Conservation (phyloP, 2,888 invertebrate species). For the Lasiommata megera region DNA sequence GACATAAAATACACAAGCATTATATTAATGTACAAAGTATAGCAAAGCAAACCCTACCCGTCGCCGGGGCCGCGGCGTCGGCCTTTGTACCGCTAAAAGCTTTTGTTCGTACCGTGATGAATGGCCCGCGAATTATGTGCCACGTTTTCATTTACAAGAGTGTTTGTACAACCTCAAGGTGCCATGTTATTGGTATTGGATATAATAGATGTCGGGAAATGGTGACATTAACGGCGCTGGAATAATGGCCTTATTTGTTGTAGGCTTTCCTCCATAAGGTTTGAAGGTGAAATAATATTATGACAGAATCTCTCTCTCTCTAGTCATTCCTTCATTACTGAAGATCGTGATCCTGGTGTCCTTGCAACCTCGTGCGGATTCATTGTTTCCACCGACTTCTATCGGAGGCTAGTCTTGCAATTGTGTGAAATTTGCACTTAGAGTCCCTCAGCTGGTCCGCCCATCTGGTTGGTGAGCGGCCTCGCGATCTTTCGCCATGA, state of each 20-base stretch:
- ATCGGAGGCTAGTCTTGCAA: too few relatives aligned
- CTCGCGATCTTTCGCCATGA: too few relatives aligned
- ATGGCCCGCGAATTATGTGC: constrained; percentile 36
- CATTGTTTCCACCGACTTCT: too few relatives aligned
- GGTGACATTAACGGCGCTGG: constrained; percentile 8
- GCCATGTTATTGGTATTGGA: constrained; percentile 12
- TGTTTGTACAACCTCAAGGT: constrained; percentile 23
- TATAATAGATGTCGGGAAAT: constrained; percentile 8
- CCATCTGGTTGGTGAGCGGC: too few relatives aligned
- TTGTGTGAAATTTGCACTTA: too few relatives aligned
- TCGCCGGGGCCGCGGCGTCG: constrained; percentile 15
- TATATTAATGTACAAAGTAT: too few relatives aligned
- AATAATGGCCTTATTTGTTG: constrained; percentile 4
- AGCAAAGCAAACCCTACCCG: background rate
- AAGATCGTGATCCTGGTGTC: too few relatives aligned
- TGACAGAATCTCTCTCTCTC: too few relatives aligned
- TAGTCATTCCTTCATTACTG: too few relatives aligned
- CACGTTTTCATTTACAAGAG: constrained; percentile 46
- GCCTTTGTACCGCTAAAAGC: constrained; percentile 44
- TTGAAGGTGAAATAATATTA: background rate
- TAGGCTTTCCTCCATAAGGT: background rate
- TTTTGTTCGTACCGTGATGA: constrained; percentile 48
- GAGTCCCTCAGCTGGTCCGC: too few relatives aligned
- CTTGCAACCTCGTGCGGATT: too few relatives aligned
- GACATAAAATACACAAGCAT: too few relatives aligned